Evolutionary conservation across 1,140 invertebrate genomes (phyloP).

Genomic region (Cylas formicarius): DNA sequence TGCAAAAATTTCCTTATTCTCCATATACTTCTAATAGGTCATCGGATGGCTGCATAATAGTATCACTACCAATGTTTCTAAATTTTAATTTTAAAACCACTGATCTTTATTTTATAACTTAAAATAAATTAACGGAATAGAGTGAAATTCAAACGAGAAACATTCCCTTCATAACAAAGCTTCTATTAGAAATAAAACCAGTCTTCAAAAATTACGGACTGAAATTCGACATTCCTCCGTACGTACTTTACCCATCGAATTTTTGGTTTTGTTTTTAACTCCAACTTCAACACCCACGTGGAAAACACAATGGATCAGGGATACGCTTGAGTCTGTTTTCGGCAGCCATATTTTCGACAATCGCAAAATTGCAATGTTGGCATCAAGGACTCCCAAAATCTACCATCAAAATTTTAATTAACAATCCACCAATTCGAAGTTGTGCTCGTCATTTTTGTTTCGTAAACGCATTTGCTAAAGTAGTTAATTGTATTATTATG

Average conservation of each 20-base stretch:
- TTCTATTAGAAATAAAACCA: neutral
- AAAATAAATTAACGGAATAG: no score
- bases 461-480: no score
- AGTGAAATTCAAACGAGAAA: no score
- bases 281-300: conserved; percentile 12
- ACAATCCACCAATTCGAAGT: no score
- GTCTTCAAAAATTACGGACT: neutral
- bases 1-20: no score
- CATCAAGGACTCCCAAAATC: conserved; percentile 21
- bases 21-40: no score
- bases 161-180: neutral
- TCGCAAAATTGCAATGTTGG: conserved; percentile 17
- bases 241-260: conserved; percentile 27
- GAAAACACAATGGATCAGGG: conserved; percentile 26
- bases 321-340: conserved; percentile 3
- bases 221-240: neutral
- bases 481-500: no score
- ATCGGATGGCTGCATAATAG: no score
- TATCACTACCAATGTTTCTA: no score
- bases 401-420: conserved; percentile 10
- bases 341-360: conserved; percentile 29
- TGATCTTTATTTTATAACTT: no score
- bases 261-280: conserved; percentile 29
- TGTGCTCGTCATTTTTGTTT: no score
- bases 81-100: no score